A percentile compares a stretch with the other conserved stretches of the same genome.
Conservation (phyloP, 2,797 vertebrate species). For the Peromyscus nudipes region DNA sequence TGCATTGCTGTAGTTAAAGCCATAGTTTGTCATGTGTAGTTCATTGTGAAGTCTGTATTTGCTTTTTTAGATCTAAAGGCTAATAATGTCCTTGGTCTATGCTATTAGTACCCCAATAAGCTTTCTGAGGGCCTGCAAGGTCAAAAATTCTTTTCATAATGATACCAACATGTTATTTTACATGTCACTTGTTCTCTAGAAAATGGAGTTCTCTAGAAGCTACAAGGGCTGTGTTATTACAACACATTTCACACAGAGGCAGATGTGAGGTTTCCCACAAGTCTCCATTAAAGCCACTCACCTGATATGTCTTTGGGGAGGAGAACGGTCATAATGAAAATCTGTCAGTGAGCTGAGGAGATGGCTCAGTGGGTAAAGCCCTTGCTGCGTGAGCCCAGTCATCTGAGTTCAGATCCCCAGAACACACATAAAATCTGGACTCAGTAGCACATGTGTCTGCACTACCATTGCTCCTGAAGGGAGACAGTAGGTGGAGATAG, state of each 20-base stretch:
- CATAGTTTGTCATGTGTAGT: background rate
- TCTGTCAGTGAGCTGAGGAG: background rate
- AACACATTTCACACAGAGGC: background rate
- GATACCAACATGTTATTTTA: background rate
- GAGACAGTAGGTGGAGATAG: background rate
- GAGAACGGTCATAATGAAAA: slow-evolving; percentile 1
- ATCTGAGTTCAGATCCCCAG: background rate
- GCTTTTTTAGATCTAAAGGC: slow-evolving; percentile 19
- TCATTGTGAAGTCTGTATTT: background rate
- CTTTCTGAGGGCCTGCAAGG: background rate
- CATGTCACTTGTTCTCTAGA: background rate
- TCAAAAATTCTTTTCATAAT: slow-evolving; percentile 59
- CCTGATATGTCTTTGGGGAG: background rate
- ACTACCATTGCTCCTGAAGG: background rate
- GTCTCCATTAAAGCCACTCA: background rate
- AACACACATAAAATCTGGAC: background rate
- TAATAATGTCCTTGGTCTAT: background rate
- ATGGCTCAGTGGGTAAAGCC: background rate
- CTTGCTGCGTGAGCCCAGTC: background rate
- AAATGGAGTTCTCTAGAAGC: background rate
- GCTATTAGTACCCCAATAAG: background rate
- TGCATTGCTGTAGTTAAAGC: background rate
- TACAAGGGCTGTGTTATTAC: background rate
- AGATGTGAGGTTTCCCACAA: background rate
- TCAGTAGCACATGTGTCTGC: background rate